Evolutionary conservation across 2,888 invertebrate genomes (phyloP), one percentile per base, ranked within the genome.

Genomic region (Mimas tiliae): DNA sequence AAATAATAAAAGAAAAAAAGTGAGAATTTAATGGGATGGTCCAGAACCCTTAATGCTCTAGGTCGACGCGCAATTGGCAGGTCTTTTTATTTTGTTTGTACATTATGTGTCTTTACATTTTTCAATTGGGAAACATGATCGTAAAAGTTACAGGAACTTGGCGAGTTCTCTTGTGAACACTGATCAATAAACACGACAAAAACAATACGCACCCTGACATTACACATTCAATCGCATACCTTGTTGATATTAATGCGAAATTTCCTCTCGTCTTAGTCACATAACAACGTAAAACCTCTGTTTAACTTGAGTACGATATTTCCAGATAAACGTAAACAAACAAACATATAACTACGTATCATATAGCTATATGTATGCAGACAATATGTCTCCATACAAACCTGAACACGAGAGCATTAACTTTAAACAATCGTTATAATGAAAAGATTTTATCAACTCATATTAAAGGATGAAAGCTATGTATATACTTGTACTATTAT

Each of bases 271-370:
- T 64, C 16, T 33, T 38, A 2, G 47, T 16, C 11, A 47, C n/a
- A 53, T 27, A 16, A 27, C 47, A 27, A 16, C n/a, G n/a, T 45
- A 16, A 27, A 64, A 69, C 62, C n/a, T 8, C 45, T 65, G 63
- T 16, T 21, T 68, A 72, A 47, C n/a, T n/a, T n/a, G n/a, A n/a
- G 4, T 66, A 62, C 55, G 42, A 34, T 64, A 69, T 70, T 72
- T 71, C 62, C 66, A 69, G 65, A 68, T 65, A 71, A 73, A 80
- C 73, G 75, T 80, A 80, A 80, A 80, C 81, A 80, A 80, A 80
- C 79, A 75, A 67, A 70, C 74, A 74, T 71, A 71, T 67, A 58
- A 19, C 19, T 58, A 47, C 16, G 42, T 64, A 66, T 34, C 12
- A 50, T 64, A 66, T 69, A 55, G 55, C 27, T 70, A 68, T 62